These are phyloP conservation scores for Rafetus swinhoei DNA, from an alignment of 2,113 vertebrate genomes.

Conservation along the genomic window DNA sequence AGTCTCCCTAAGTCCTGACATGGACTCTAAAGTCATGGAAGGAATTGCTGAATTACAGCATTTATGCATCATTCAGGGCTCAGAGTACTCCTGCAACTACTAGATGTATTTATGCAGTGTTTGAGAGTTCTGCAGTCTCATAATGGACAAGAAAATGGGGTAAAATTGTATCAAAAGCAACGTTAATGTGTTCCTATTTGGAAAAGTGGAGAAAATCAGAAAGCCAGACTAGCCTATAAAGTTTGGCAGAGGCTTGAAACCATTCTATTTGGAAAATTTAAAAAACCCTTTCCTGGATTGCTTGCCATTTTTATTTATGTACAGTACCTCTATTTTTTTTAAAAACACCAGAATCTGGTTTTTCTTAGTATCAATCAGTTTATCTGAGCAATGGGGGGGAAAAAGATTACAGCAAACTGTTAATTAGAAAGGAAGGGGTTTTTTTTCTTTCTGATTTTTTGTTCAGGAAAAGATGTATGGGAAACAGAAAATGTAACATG, in stretches of 20 bases:
- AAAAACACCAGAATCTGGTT: fast-evolving
- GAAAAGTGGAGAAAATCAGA: neutral
- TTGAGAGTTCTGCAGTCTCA: neutral
- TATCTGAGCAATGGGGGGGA: neutral
- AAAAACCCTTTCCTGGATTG: too few species aligned
- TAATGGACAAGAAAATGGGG: neutral
- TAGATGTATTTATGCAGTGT: neutral
- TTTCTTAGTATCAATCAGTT: neutral
- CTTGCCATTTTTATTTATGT: neutral
- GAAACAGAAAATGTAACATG: neutral
- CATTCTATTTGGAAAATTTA: neutral
- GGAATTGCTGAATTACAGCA: neutral
- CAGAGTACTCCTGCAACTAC: neutral
- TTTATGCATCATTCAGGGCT: neutral
- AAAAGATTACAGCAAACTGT: neutral
- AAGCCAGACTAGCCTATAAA: neutral
- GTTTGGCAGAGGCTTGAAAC: neutral
- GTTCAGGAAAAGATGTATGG: neutral
- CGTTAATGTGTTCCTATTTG: neutral
- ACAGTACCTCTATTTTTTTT: neutral
- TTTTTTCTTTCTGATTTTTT: fast-evolving
- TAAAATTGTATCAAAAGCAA: neutral
- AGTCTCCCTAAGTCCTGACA: neutral
- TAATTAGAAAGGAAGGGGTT: fast-evolving
- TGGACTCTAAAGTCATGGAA: neutral